Evolutionary conservation across 2,113 vertebrate species (phyloP), one percentile per base, ranked within the genome.

Genomic region (Malurus melanocephalus): DNA sequence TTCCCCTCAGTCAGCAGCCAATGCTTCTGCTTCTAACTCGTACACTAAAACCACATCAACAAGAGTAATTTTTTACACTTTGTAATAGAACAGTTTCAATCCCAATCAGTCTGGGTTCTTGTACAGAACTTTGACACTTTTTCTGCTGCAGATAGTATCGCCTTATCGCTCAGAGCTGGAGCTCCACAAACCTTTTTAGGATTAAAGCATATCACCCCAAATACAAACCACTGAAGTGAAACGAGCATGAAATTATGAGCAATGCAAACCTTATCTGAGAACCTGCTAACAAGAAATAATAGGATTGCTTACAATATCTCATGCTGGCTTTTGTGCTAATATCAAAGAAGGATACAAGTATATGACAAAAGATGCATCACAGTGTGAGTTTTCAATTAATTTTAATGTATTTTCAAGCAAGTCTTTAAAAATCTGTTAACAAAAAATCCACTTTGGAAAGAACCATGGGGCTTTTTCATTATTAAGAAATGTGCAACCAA

Each of bases 21-120:
- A 94, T 61, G 94, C 92, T 95, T 95, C 77, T 91, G 88, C 96
- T 97, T 96, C 97, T 98, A 95, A 90, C 80, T 71, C 10, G 9
- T 59, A 81, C 66, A 88, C 76, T 89, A 84, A 91, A 59, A 72
- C 48, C 48, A 73, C n/a, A 17, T 89, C 78, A 84, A 80, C 21
- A 84, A 72, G 67, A 80, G n/a, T 62, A 80, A 52, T 78, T 71
- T 92, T 92, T 86, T 53, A 53, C 55, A 81, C 78, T 85, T 53
- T 57, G 30, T 76, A 88, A 88, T 30, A 89, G 65, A 88, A 90
- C 28, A 80, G 62, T 53, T 87, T 89, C 12, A 19, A 72, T 92
- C 45, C 23, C 32, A 79, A 53, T 46, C 86, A 82, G 60, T 66
- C 74, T 75, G 69, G 35, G 59, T 43, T 69, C 77, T 71, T 43